Evolutionary conservation across 2,888 invertebrate genomes (phyloP), one percentile per base, ranked within the genome.

Genomic region (Mesodorylaimus sp.): DNA sequence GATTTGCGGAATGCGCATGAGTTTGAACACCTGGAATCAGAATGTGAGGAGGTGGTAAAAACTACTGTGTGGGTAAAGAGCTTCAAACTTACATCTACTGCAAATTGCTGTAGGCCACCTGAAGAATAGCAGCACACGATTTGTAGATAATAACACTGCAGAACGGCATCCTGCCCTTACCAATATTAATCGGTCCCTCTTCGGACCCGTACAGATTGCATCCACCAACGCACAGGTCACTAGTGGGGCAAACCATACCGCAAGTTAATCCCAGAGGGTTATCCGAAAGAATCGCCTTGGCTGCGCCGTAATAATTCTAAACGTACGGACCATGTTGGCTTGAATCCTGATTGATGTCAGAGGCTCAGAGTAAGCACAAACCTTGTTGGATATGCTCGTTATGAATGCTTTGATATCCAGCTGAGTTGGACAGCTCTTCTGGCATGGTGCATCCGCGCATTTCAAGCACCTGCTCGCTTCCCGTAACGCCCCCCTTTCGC

Each of bases 211-310:
- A 81, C 10, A 97, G 73, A 70, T 97, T 97, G 69, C 95, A 97
- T 0, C 91, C 89, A 0, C 95, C 95, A 0, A 93, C 93, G 67
- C 95, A 97, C 1, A 97, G 77, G 68, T 97, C 95, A 64, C 89
- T 91, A 0, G 95, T 95, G 1, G 95, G 95, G 59, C 95, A 95
- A 24, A 97, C 93, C 95, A 97, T 97, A 26, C 89, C 89, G 61
- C 89, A 89, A 0, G 87, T 86, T 1, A 91, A 73, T 0, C 89
- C 97, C 48, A 95, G 70, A 0, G 97, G 95, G 68, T 97, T 97
- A 66, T 97, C 95, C 0, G 91, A 91, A 50, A 97, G 77, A 50
- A 97, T 97, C 0, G 88, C 84, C 65, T 88, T 88, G 1, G 75
- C 75, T 1, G 95, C 87, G 24, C 97, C 95, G 74, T 97, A 97